A percentile compares a stretch with the other conserved stretches of the same genome.
Evolutionary conservation across 2,797 vertebrate species (phyloP).

Genomic region (Bothrops alternatus): DNA sequence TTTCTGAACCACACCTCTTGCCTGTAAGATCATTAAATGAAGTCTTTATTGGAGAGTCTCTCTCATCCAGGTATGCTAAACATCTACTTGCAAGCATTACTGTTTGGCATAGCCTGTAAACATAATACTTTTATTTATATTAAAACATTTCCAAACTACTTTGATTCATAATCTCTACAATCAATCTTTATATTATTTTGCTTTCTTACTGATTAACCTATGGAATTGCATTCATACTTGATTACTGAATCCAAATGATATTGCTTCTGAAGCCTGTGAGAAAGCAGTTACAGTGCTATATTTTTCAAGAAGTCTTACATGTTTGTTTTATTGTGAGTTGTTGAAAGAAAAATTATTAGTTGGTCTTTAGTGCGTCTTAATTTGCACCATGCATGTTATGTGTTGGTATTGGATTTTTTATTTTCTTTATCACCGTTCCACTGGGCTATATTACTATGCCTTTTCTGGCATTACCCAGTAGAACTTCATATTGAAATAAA

Average conservation of each 20-base stretch:
- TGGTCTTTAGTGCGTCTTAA: neutral
- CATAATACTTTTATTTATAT: neutral
- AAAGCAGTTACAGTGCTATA: neutral
- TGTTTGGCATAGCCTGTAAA: conserved; percentile 12
- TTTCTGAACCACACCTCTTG: conserved; percentile 82
- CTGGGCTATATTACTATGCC: neutral
- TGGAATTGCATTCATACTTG: neutral
- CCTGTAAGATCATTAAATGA: conserved; percentile 93
- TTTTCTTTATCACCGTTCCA: too few relatives aligned
- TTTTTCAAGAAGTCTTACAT: neutral
- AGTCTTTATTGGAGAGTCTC: conserved; percentile 96
- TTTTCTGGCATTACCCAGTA: neutral
- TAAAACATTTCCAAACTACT: neutral
- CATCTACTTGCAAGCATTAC: conserved; percentile 19
- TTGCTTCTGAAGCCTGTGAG: neutral
- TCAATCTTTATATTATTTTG: neutral
- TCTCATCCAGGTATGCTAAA: conserved; percentile 89
- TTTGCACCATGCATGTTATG: neutral
- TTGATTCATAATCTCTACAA: neutral
- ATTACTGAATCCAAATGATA: neutral
- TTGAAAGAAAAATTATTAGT: neutral
- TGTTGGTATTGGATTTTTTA: neutral
- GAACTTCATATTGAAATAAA: neutral
- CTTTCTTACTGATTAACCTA: neutral
- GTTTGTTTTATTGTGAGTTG: neutral